Evolutionary conservation across 2,888 invertebrate species (phyloP).

Genomic region (Resseliella maxima): DNA sequence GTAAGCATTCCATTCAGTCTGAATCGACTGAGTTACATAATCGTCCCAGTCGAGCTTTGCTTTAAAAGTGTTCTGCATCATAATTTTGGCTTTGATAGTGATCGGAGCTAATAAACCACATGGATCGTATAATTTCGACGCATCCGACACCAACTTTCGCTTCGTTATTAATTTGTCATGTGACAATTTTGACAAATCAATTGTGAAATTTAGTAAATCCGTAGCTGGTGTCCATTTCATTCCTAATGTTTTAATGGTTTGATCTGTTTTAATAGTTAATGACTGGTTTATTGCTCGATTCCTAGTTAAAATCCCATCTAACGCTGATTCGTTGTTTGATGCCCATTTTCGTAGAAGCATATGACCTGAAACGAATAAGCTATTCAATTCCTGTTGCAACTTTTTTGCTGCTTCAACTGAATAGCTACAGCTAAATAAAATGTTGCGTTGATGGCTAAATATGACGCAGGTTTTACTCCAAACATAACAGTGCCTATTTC

Average conservation of each 20-base stretch:
- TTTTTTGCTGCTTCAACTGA: conserved; percentile 50
- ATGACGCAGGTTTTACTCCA: conserved; percentile 59
- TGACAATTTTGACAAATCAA: neutral
- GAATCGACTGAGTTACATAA: conserved; percentile 41
- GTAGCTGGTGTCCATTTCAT: neutral
- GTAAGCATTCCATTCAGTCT: conserved; percentile 56
- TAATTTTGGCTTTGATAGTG: conserved; percentile 57
- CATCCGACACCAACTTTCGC: conserved; percentile 56
- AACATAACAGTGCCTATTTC: conserved; percentile 59
- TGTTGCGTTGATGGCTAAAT: conserved; percentile 58
- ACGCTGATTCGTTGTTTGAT: neutral
- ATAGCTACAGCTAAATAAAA: conserved; percentile 58
- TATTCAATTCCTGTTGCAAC: neutral
- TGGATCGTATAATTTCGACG: conserved; percentile 58
- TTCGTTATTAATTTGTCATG: conserved; percentile 54
- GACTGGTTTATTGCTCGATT: neutral
- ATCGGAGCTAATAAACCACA: conserved; percentile 58
- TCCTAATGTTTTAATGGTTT: neutral
- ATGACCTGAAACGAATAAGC: neutral
- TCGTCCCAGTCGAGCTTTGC: conserved; percentile 58
- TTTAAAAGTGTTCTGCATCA: conserved; percentile 58
- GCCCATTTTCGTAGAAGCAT: conserved; percentile 25
- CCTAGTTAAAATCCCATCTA: neutral
- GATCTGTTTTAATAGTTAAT: neutral
- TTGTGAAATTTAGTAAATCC: neutral